A percentile compares a stretch with the other conserved stretches of the same genome.
Conservation (phyloP, 1,140 invertebrate genomes). For the Heliothis virescens region DNA sequence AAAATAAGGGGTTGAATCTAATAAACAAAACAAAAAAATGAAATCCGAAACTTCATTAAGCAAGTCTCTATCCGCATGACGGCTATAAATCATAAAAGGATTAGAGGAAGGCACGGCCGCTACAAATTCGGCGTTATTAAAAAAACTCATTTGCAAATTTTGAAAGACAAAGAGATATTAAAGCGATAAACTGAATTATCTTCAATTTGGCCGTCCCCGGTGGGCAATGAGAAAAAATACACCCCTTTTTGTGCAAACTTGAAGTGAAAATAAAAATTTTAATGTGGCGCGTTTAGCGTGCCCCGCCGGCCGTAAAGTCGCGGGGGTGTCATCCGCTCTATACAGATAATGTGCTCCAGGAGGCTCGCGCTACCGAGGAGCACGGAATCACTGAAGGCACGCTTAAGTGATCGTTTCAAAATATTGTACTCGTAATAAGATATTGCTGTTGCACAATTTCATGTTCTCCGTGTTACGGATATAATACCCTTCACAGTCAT, state of each 20-base stretch:
- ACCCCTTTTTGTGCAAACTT: constrained; percentile 64
- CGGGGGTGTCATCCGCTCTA: constrained; percentile 45
- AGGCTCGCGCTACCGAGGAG: not conserved
- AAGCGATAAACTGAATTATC: constrained; percentile 84
- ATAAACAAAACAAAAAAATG: constrained; percentile 55
- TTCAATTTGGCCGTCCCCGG: constrained; percentile 67
- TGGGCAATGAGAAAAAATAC: constrained; percentile 59
- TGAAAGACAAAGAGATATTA: constrained; percentile 83
- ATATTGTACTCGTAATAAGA: not conserved
- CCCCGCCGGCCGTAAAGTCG: constrained; percentile 37
- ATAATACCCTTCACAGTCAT: not conserved
- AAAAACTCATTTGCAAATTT: constrained; percentile 86
- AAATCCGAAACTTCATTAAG: constrained; percentile 61
- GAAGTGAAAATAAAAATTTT: constrained; percentile 77
- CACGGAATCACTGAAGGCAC: not conserved
- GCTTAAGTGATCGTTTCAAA: not conserved
- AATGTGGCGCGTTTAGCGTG: constrained; percentile 65
- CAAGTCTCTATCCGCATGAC: constrained; percentile 56
- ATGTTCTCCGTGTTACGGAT: not conserved
- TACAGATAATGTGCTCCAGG: constrained; percentile 34
- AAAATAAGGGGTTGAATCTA: constrained; percentile 52
- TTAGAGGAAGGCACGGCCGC: constrained; percentile 63
- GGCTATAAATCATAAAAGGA: constrained; percentile 79
- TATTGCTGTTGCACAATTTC: not conserved
- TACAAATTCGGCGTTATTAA: constrained; percentile 85